phyloP scores from a whole-genome alignment of 2,113 vertebrate genomes.

The Antechinus flavipes region DNA sequence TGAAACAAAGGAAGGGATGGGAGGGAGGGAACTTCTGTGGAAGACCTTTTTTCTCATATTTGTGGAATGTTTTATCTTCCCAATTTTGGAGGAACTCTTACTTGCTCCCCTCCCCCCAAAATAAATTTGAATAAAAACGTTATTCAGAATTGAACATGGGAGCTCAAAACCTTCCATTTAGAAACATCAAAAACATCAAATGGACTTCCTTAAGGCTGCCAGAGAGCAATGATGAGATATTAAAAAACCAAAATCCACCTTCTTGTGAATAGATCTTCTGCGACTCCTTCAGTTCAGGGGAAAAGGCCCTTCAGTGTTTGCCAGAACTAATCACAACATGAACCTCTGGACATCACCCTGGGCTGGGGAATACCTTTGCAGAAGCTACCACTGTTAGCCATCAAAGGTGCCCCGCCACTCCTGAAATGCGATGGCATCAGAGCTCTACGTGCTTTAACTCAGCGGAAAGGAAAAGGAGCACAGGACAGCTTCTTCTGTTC shows the following conservation, averaged over 20 bases:
- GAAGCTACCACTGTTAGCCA: background rate
- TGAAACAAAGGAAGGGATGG: background rate
- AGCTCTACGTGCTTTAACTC: background rate
- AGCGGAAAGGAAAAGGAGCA: background rate
- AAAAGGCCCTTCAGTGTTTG: background rate
- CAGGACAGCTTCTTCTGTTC: background rate
- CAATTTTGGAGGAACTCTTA: slow-evolving; percentile 9
- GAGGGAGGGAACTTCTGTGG: slow-evolving; percentile 48
- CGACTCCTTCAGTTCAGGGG: slow-evolving; percentile 13
- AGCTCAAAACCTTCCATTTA: slow-evolving; percentile 30
- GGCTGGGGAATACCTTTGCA: background rate
- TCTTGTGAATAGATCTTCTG: slow-evolving; percentile 43
- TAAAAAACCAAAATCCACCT: slow-evolving; percentile 56
- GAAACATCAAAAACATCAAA: slow-evolving; percentile 61
- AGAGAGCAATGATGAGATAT: slow-evolving; percentile 29
- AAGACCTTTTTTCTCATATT: slow-evolving; percentile 21
- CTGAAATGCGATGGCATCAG: background rate
- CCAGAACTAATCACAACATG: slow-evolving; percentile 37
- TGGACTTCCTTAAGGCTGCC: slow-evolving; percentile 35
- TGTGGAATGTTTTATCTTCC: background rate
- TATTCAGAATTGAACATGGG: slow-evolving; percentile 41
- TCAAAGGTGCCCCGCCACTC: slow-evolving; percentile 3
- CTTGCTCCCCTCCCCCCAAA: slow-evolving; percentile 9
- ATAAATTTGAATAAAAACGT: slow-evolving; percentile 45
- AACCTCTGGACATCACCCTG: background rate